Evolutionary conservation across 2,888 invertebrate genomes (phyloP).

Genomic region (Protodeltote pygarga): DNA sequence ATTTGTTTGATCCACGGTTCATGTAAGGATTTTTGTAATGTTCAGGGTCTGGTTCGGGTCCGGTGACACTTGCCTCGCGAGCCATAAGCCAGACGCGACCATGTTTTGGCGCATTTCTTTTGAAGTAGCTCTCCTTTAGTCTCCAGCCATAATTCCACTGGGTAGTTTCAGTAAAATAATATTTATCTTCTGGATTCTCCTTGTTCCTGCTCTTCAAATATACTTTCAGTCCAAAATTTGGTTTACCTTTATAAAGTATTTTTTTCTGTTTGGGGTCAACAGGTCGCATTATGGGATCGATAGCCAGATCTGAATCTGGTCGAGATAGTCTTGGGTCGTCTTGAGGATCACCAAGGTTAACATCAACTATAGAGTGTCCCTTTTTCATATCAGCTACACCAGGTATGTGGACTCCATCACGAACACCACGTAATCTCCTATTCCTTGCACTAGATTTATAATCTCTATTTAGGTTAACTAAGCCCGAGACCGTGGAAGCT

Average conservation of each 20-base stretch:
- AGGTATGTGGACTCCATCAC: slow-evolving; percentile 49
- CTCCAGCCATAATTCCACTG: slow-evolving; percentile 31
- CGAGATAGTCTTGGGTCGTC: slow-evolving; percentile 58
- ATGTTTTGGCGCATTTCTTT: background rate
- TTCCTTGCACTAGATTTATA: slow-evolving; percentile 47
- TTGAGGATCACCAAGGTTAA: slow-evolving; percentile 61
- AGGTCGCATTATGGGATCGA: slow-evolving; percentile 24
- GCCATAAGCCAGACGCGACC: slow-evolving; percentile 17
- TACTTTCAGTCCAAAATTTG: slow-evolving; percentile 15
- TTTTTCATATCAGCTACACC: slow-evolving; percentile 49
- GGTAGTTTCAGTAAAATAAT: slow-evolving; percentile 21
- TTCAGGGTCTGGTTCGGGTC: slow-evolving; percentile 17
- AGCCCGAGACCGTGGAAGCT: slow-evolving; percentile 46
- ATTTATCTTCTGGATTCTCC: slow-evolving; percentile 11
- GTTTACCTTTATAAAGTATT: slow-evolving; percentile 12
- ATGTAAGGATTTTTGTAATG: slow-evolving; percentile 10
- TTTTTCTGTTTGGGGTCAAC: slow-evolving; percentile 1
- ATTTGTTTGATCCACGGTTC: too few species aligned
- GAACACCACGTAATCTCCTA: slow-evolving; percentile 46
- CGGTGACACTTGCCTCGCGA: slow-evolving; percentile 13
- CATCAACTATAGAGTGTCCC: slow-evolving; percentile 58
- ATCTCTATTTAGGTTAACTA: slow-evolving; percentile 53
- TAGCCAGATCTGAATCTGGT: slow-evolving; percentile 19
- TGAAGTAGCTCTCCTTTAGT: slow-evolving; percentile 17
- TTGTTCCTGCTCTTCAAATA: slow-evolving; percentile 12